Evolutionary conservation across 2,797 vertebrate genomes (phyloP), one percentile per base, ranked within the genome.

Genomic region (Acanthornis magna): DNA sequence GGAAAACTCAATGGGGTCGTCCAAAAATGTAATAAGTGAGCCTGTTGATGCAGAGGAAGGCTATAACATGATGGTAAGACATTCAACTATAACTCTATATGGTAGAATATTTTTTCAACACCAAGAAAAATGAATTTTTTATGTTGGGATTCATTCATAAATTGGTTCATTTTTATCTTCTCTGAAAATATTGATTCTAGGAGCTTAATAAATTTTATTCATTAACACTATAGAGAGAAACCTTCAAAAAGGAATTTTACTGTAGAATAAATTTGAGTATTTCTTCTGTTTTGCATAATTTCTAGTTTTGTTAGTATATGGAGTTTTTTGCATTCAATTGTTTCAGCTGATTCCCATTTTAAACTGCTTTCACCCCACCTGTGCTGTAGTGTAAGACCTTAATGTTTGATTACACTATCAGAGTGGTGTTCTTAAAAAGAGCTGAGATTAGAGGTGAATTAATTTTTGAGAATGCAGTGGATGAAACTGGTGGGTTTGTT

Each of bases 11-110:
- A 96, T 97, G 97, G 97, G 94, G 91, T 98, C 97, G 0, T 96
- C 96, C 82, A 97, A 96, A 96, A 97, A 94, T 75, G 54, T 92
- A 40, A 11, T 96, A 82, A 97, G 82, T 93, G 96, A 98, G 73
- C 91, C 96, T 77, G 82, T 93, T 88, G 97, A 80, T 72, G 73
- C 45, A 78, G 96, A 97, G 76, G 94, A 96, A 67, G 91, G 94
- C 80, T 97, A 93, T 70, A 95, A 96, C 71, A 78, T 91, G 87
- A 98, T 98, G 98, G 98, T 98, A 96, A 98, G 97, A 95, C 13
- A 51, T 73, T 80, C 29, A 43, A 7, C 38, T 65, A 1, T 36
- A 43, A 70, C 9, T 36, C 18, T 34, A 0, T 63, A 10, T 42
- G 57, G 20, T 21, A 66, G 29, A 72, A 20, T 42, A n/a, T 66